Conservation (phyloP, 2,888 invertebrate species). For the Phyllotreta cruciferae region DNA sequence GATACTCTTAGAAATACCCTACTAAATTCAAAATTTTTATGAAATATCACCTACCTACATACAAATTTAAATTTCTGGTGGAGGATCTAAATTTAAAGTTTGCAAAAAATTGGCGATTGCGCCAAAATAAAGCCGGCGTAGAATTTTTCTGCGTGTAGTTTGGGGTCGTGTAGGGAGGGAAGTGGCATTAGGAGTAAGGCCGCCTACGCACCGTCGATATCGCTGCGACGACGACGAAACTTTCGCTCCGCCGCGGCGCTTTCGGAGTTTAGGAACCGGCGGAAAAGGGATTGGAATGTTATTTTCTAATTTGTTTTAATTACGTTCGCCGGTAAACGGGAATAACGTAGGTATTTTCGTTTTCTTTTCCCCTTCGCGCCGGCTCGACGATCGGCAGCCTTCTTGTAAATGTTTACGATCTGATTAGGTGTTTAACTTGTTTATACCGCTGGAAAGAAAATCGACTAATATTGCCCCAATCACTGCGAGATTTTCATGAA, state of each 20-base stretch:
- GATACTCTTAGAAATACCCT: too few relatives aligned
- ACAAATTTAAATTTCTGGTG: too few relatives aligned
- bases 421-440: slow-evolving; percentile 5
- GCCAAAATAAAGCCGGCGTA: too few relatives aligned
- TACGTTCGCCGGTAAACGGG: slow-evolving; percentile 10
- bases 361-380: slow-evolving; percentile 6
- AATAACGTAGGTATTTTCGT: slow-evolving; percentile 16
- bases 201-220: slow-evolving; percentile 14
- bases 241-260: slow-evolving; percentile 4
- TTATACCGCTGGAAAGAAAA: slow-evolving; percentile 1
- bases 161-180: not conserved
- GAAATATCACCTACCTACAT: too few relatives aligned
- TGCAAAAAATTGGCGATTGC: too few relatives aligned
- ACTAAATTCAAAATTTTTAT: too few relatives aligned
- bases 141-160: slow-evolving; percentile 9
- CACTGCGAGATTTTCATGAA: not conserved
- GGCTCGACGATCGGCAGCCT: not conserved
- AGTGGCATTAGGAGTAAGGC: slow-evolving; percentile 5
- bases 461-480: not conserved
- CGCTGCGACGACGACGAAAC: slow-evolving; percentile 1
- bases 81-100: too few relatives aligned
- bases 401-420: slow-evolving; percentile 4
- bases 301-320: slow-evolving; percentile 28
- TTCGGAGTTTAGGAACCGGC: slow-evolving; percentile 13
- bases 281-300: slow-evolving; percentile 24